A percentile compares a stretch with the other conserved stretches of the same genome.
phyloP scores from a whole-genome alignment of 2,888 invertebrate genomes.

The Lithophane leautieri region DNA sequence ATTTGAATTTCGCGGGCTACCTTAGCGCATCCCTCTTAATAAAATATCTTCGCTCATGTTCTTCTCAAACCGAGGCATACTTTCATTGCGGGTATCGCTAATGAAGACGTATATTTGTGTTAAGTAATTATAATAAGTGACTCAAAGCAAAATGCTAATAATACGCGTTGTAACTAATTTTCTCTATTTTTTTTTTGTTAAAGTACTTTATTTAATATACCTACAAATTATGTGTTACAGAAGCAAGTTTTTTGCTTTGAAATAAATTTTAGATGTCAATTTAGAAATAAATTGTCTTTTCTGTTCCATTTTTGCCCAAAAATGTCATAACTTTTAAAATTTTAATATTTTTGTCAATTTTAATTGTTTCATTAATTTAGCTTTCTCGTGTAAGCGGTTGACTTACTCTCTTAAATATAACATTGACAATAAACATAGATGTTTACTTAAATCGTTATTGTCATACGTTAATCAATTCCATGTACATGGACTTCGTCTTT shows the following conservation, averaged over 20 bases:
- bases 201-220: conserved; percentile 11
- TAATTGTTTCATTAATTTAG: conserved; percentile 22
- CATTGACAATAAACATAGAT: conserved; percentile 63
- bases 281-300: conserved; percentile 4
- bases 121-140: conserved; percentile 27
- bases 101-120: conserved; percentile 8
- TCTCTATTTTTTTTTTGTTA: not conserved
- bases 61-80: not conserved
- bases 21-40: no score
- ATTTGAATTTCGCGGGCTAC: no score
- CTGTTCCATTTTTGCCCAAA: conserved; percentile 1
- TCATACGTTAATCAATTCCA: conserved; percentile 72
- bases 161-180: conserved; percentile 10
- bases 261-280: conserved; percentile 7
- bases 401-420: conserved; percentile 43
- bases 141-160: conserved; percentile 28
- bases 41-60: not conserved
- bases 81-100: not conserved
- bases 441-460: conserved; percentile 70
- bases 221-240: conserved; percentile 9
- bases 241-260: conserved; percentile 24
- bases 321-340: conserved; percentile 24
- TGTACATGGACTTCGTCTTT: conserved; percentile 67
- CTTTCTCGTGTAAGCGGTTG: conserved; percentile 22
- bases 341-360: conserved; percentile 14